Percentiles rank a stretch among this genome's conserved stretches.
Conservation (phyloP, 2,888 invertebrate genomes). For the Trichopoda pennipes region DNA sequence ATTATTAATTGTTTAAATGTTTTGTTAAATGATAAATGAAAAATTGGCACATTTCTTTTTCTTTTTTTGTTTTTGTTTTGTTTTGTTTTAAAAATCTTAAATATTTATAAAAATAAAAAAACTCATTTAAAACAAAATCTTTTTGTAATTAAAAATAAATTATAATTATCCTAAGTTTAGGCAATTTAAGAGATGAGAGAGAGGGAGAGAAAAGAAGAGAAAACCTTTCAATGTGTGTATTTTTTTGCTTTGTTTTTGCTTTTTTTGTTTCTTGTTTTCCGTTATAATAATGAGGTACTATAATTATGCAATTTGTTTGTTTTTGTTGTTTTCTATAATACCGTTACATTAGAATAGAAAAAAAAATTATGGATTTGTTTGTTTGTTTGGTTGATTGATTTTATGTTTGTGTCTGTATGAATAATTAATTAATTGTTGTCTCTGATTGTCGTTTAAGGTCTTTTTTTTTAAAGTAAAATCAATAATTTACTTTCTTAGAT, state of each 20-base stretch:
- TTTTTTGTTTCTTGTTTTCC: neutral
- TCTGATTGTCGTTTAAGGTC: constrained; percentile 41
- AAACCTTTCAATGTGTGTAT: constrained; percentile 35
- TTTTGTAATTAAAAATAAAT: constrained; percentile 44
- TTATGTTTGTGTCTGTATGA: neutral
- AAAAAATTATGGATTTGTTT: neutral
- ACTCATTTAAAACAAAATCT: constrained; percentile 5
- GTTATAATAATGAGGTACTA: constrained; percentile 52
- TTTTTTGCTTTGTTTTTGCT: neutral
- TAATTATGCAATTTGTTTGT: constrained; percentile 48
- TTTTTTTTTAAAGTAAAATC: neutral
- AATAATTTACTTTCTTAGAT: constrained; percentile 60
- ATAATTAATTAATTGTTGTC: neutral
- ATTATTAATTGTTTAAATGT: constrained; percentile 35
- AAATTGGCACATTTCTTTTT: constrained; percentile 71
- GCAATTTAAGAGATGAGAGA: constrained; percentile 18
- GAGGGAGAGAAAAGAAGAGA: neutral
- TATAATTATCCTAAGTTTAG: constrained; percentile 35
- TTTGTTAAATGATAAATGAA: constrained; percentile 63
- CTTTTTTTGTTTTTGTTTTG: too few relatives aligned
- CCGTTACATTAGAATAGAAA: neutral
- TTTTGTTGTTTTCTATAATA: constrained; percentile 8
- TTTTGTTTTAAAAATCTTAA: constrained; percentile 58
- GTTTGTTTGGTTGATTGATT: neutral
- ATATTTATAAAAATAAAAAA: constrained; percentile 46